Evolutionary conservation across 1,140 invertebrate genomes (phyloP).

Genomic region (Probaryconus sp.): DNA sequence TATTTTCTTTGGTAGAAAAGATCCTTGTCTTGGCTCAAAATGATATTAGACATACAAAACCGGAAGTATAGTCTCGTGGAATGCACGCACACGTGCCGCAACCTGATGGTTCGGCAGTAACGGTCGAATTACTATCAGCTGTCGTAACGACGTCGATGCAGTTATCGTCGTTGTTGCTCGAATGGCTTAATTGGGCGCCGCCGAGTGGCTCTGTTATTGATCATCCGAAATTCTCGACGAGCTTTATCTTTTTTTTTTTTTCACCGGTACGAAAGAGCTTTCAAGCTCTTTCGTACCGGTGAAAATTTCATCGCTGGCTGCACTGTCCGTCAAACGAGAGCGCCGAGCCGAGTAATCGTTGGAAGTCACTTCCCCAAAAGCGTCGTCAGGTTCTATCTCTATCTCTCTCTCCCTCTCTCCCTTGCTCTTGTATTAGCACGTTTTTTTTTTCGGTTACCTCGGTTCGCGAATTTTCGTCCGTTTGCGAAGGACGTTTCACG

Average conservation of each 20-base stretch:
- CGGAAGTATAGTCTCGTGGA: slow-evolving; percentile 24
- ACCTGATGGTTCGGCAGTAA: not conserved
- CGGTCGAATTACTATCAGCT: slow-evolving; percentile 34
- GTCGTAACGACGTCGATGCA: slow-evolving; percentile 34
- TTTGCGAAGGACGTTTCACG: too few relatives aligned
- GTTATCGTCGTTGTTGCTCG: slow-evolving; percentile 50
- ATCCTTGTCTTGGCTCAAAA: too few relatives aligned
- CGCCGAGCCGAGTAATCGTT: slow-evolving; percentile 50
- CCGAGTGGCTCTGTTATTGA: slow-evolving; percentile 47
- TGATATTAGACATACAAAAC: too few relatives aligned
- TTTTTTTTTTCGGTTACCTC: not conserved
- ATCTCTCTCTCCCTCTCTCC: too few relatives aligned
- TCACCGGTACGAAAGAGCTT: too few relatives aligned
- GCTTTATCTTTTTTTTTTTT: too few relatives aligned
- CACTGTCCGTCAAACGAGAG: slow-evolving; percentile 38
- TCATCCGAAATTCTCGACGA: slow-evolving; percentile 50
- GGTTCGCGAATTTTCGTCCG: slow-evolving; percentile 9
- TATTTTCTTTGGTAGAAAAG: too few relatives aligned
- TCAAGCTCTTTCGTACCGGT: not conserved
- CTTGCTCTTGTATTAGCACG: slow-evolving; percentile 28
- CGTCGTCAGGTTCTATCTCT: slow-evolving; percentile 24
- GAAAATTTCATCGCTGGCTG: slow-evolving; percentile 51
- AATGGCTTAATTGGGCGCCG: slow-evolving; percentile 50
- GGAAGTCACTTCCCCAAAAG: slow-evolving; percentile 41
- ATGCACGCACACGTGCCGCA: slow-evolving; percentile 34